Conservation (phyloP, 2,888 invertebrate species). For the Uropetala carovei region DNA sequence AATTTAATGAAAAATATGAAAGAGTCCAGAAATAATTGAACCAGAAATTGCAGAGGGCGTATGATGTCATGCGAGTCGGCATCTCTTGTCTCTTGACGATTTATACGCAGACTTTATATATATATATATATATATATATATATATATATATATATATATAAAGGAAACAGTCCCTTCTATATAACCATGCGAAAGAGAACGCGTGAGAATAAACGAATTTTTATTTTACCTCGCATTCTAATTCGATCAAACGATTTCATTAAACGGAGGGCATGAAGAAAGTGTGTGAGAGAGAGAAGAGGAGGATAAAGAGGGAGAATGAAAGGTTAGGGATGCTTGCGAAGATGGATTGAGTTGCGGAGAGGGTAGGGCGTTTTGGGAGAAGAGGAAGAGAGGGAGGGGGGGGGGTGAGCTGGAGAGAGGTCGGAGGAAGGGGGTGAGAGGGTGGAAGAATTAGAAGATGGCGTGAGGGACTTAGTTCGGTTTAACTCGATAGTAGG, state of each 20-base stretch:
- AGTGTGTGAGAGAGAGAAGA: background rate
- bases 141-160: no score
- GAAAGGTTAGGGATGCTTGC: background rate
- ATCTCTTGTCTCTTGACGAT: background rate
- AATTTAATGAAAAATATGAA: background rate
- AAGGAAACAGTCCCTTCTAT: background rate
- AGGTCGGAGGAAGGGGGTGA: background rate
- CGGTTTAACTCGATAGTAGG: background rate
- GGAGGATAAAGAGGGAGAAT: background rate
- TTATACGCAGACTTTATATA: background rate
- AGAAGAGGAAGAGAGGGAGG: background rate
- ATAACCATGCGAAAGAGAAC: background rate
- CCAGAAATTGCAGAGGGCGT: background rate
- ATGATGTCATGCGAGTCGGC: constrained; percentile 11
- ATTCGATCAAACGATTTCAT: constrained; percentile 27
- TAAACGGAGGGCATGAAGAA: background rate
- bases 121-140: no score
- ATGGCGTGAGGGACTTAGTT: background rate
- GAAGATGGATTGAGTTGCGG: background rate
- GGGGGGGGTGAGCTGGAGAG: background rate
- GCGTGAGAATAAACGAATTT: background rate
- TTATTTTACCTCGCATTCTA: background rate
- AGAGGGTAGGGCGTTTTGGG: background rate
- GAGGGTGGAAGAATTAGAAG: background rate
- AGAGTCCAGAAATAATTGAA: background rate